phyloP scores from a whole-genome alignment of 2,113 vertebrate species.

The Hypanus sabinus region DNA sequence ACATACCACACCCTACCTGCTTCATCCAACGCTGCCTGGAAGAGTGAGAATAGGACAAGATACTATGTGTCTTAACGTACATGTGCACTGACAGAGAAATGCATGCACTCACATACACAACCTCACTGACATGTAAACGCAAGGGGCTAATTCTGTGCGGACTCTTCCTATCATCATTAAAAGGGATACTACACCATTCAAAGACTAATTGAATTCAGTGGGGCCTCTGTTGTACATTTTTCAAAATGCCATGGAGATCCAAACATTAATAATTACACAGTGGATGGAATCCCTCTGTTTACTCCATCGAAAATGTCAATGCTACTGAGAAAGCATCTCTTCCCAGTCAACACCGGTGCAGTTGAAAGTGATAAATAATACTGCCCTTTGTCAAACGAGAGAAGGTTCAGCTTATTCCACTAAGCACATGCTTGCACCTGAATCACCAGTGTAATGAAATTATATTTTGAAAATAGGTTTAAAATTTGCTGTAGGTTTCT shows the following conservation, averaged over 20 bases:
- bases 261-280: conserved; percentile 26
- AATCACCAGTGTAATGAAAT: conserved; percentile 89
- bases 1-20: no score
- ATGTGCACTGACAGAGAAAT: background rate
- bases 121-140: no score
- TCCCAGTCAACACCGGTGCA: background rate
- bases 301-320: conserved; percentile 28
- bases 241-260: conserved; percentile 8
- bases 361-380: conserved; percentile 22
- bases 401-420: conserved; percentile 56
- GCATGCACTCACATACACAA: background rate
- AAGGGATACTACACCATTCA: background rate
- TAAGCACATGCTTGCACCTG: conserved; percentile 60
- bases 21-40: no score
- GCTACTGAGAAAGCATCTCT: conserved; percentile 18
- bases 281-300: conserved; percentile 4
- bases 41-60: no score
- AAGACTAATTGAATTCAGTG: background rate
- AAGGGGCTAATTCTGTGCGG: background rate
- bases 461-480: conserved; percentile 96
- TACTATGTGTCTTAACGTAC: no score
- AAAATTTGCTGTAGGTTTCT: conserved; percentile 93
- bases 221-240: background rate
- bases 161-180: background rate
- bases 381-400: conserved; percentile 40